phyloP scores from a whole-genome alignment of 2,113 vertebrate species.

The Bostrychus sinensis region DNA sequence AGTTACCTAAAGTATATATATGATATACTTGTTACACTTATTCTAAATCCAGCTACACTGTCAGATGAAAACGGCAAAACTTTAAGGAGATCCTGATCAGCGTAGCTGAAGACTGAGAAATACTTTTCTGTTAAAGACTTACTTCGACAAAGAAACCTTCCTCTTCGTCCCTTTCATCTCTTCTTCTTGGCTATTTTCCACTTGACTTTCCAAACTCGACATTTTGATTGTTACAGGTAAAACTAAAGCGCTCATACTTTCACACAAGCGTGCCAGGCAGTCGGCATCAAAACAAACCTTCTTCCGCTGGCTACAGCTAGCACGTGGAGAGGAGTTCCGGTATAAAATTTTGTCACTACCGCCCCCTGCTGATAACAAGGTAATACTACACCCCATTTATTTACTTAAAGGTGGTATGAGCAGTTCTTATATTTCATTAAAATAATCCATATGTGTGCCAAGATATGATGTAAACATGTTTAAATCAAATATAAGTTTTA shows the following conservation, averaged over 20 bases:
- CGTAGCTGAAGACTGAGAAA: no score
- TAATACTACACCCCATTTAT: neutral
- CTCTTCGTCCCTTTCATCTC: conserved; percentile 62
- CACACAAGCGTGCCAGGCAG: conserved; percentile 1
- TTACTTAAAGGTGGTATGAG: no score
- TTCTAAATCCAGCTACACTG: no score
- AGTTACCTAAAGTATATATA: neutral
- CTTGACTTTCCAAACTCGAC: conserved; percentile 20
- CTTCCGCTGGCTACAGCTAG: conserved; percentile 21
- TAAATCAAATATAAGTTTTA: no score
- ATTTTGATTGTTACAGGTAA: conserved; percentile 12
- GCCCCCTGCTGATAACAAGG: conserved; percentile 43
- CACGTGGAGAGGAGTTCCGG: conserved; percentile 63
- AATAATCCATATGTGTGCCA: no score
- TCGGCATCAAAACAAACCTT: conserved; percentile 49
- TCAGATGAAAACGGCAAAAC: no score
- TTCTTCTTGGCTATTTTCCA: conserved; percentile 16
- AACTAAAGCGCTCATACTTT: neutral
- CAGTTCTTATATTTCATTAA: no score
- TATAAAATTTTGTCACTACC: conserved; percentile 21
- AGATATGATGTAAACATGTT: no score
- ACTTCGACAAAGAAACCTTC: conserved; percentile 76
- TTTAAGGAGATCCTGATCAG: no score
- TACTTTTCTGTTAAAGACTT: neutral
- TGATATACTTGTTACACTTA: no score